Evolutionary conservation across 2,797 vertebrate species (phyloP), one percentile per base, ranked within the genome.

Genomic region (Nyctalus aviator): DNA sequence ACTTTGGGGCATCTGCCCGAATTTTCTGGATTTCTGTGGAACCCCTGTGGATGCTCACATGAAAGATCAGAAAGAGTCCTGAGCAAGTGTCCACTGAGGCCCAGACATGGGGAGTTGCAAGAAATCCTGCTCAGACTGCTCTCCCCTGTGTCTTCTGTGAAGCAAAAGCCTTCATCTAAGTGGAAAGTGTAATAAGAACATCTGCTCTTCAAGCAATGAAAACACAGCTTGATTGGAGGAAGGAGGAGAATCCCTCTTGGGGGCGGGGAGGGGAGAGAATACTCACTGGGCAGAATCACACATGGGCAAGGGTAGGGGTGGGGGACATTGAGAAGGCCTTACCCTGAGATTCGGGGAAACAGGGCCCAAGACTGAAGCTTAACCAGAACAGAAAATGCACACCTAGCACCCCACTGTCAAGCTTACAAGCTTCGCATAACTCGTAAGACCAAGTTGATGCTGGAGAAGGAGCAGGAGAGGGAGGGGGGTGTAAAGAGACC

Each of bases 401-500:
- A 37, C 10, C 2, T 11, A 5, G 6, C 5, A 3, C 30, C 30
- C 14, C 11, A 25, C 35, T 13, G 8, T 44, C 32, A 72, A 21
- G 44, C 32, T 30, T 12, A 73, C 0, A 21, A 20, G 2, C 30
- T 55, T 59, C 15, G 3, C 0, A 0, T 8, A 17, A 23, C 15
- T 20, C 21, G 75, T 2, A 25, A 44, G 25, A 27, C 23, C 66
- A 59, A 53, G 75, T 30, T 25, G 44, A 6, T 13, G 5, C 44
- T 71, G 53, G 6, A 18, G 21, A 53, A 55, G 71, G 35, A 48
- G 14, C 0, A 17, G 30, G 68, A 23, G 13, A 20, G 11, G 25
- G 1, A 3, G 2, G 41, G 68, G 3, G 10, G 5, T 3, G 4
- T 27, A 13, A 12, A 44, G 82, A 78, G 35, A 37, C 8, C 17